Evolutionary conservation across 1,140 invertebrate species (phyloP).

Genomic region (Macrostomum lignano): DNA sequence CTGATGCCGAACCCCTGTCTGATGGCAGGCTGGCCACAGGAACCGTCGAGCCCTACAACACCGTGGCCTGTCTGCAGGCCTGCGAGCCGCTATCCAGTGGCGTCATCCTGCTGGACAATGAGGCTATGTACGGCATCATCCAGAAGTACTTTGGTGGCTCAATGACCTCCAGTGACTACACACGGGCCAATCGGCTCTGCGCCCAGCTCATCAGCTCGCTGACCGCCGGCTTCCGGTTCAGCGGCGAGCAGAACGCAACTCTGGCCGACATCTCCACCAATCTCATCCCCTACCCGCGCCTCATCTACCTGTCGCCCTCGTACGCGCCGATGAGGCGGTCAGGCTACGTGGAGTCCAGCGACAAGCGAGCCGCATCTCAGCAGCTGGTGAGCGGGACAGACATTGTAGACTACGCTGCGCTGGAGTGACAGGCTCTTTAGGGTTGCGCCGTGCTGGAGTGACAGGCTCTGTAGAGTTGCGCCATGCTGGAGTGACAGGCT

Average conservation of each 20-base stretch:
- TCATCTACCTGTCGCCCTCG: background rate
- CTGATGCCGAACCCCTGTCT: no score
- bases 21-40: constrained; percentile 13
- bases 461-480: no score
- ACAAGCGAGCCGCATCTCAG: no score
- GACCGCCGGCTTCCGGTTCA: background rate
- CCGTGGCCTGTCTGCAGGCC: constrained; percentile 13
- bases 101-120: constrained; percentile 3
- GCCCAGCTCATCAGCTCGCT: constrained; percentile 10
- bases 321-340: no score
- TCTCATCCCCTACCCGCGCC: background rate
- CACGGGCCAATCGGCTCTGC: constrained; percentile 36
- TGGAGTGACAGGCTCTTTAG: no score
- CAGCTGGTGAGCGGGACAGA: no score
- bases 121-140: constrained; percentile 19
- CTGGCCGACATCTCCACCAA: background rate
- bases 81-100: constrained; percentile 11
- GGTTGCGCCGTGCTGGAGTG: no score
- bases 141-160: no score
- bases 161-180: no score
- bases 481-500: no score
- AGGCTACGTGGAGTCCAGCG: no score
- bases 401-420: no score
- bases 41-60: constrained; percentile 22
- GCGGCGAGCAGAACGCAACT: background rate